Base-by-base conservation (phyloP, 2,888 invertebrate species). In the Tenthredo notha region DNA sequence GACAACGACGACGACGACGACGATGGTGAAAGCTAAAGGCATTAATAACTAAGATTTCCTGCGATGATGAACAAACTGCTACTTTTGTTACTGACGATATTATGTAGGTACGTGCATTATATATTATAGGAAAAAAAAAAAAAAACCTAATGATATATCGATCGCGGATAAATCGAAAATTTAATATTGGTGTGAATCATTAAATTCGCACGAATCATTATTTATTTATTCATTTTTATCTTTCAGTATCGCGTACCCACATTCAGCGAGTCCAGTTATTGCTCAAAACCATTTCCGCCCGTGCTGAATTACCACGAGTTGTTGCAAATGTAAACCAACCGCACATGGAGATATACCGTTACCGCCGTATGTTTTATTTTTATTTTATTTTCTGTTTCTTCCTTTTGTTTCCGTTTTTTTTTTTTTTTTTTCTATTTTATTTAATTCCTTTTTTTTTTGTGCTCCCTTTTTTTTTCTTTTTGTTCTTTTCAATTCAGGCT, bases 311-410 rank as follows among this genome's bases (percentile, higher is more conserved):
- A 83, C 83, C 54, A 77, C 54, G 75, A 80, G 58, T 61, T 40
- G 80, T 70, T 83, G 85, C 72, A 72, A 85, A 84, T 84, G 85
- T 74, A 58, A 74, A 85, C 83, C 74, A 82, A 85, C 85, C 85
- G 85, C 84, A 85, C 72, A 29, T 65, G 37, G 43, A 72, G 18
- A 80, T 40, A 84, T 85, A 85, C 85, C 85, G 85, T 85, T 85
- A 85, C 85, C 72, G 72, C 33, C 37, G n/a, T 61, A 10, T 21
- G 33, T 61, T 40, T 33, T 40, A 21, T 74, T 54, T 77, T 54
- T 9, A 15, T 50, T 77, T 54, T 50, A 18, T 54, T 54, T 50
- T 33, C 29, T 50, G 18, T 29, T 7, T 5, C 21, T 54, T 54
- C 54, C 50, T 33, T 29, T 50, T 50, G 21, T 74, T 74, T n/a